Base-by-base conservation (phyloP, 2,113 vertebrate species). In the Abramis brama region DNA sequence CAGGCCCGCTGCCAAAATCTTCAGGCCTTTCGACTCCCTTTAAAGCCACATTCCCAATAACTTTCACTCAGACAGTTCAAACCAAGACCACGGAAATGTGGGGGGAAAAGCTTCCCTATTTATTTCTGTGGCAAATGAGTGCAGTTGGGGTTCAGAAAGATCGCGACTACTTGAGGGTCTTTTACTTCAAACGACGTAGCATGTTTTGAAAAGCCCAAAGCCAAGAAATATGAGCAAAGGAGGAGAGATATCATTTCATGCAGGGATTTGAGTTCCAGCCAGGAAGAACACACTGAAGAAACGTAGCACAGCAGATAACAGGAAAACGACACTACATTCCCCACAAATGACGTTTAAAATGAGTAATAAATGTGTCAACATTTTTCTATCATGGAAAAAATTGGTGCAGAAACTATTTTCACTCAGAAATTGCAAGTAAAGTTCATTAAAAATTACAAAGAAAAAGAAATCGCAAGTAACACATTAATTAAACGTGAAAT, bases 1-100 rank as follows among this genome's bases (percentile, higher is more conserved):
- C 93, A 94, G 97, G 96, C 96, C 92, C 91, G 43, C 89, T 52
- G 96, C 97, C 97, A 97, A 93, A 92, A 93, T 89, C 90, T 94
- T 94, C 91, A 94, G 95, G 64, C 92, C 91, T 93, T 83, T 93
- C 88, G 89, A 86, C 81, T 86, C 43, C 83, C 82, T 89, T 89
- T 88, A 83, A 87, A 87, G 50, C 76, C 55, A 45, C 82, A 47
- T 83, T 57, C 64, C 64, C 84, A 85, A 83, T 64, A 70, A 71
- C 85, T 73, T 78, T 55, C 87, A 91, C 91, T 94, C 92, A 91
- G 93, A 91, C 89, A 76, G 88, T 77, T 91, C 87, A 93, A 91
- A 91, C 91, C 30, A 9, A 27, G 62, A 78, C 76, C 52, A 79
- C 2, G 64, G 25, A 79, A 68, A 60, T 79, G 45, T 57, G 55